Conservation (phyloP, 2,113 vertebrate genomes). For the Microcebus tavaratra region DNA sequence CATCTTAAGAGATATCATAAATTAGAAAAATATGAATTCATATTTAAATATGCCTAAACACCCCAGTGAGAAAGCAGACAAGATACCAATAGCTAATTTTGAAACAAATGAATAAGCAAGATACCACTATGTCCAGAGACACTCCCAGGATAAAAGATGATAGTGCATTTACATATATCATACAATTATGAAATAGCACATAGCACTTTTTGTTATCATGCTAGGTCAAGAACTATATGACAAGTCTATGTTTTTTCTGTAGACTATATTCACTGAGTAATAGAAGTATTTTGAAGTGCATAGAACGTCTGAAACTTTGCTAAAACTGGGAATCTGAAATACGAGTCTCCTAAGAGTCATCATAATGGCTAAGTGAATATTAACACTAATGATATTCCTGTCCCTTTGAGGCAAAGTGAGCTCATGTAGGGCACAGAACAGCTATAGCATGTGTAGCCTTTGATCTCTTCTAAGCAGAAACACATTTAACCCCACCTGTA, state of each 20-base stretch:
- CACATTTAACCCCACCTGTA: background rate
- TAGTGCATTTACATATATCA: background rate
- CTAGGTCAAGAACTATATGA: background rate
- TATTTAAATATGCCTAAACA: background rate
- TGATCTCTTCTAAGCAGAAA: background rate
- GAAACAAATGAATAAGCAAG: background rate
- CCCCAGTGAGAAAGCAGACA: background rate
- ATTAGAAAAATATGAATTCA: conserved; percentile 10
- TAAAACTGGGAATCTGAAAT: background rate
- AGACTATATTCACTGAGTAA: background rate
- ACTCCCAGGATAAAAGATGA: background rate
- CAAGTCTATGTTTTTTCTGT: background rate
- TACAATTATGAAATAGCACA: background rate
- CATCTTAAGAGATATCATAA: background rate
- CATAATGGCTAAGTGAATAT: background rate
- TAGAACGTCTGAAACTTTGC: background rate
- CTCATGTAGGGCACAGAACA: background rate
- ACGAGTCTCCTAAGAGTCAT: background rate
- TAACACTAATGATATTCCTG: background rate
- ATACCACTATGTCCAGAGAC: background rate
- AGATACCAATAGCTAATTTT: background rate
- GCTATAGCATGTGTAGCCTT: background rate
- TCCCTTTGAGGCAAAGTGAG: background rate
- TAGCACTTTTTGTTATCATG: background rate
- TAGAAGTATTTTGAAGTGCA: background rate